A percentile compares a stretch with the other conserved stretches of the same genome.
Evolutionary conservation across 2,888 invertebrate species (phyloP).

Genomic region (Netelia virgata): DNA sequence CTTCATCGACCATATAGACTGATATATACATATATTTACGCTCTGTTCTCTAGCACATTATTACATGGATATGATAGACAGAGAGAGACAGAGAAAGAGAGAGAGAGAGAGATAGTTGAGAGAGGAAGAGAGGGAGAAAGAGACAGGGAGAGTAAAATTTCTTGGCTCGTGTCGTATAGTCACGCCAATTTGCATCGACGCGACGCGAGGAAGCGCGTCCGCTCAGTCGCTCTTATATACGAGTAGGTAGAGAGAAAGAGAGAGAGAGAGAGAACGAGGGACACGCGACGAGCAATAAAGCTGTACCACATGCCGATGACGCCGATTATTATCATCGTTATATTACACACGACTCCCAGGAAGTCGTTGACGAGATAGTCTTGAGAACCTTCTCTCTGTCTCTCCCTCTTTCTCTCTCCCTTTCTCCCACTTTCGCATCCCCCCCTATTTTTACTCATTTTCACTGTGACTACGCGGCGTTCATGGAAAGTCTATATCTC

Average conservation of each 20-base stretch:
- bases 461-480: slow-evolving; percentile 17
- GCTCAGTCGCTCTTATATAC: slow-evolving; percentile 48
- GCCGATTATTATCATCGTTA: slow-evolving; percentile 67
- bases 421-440: slow-evolving; percentile 1
- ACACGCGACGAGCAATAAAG: slow-evolving; percentile 64
- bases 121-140: not conserved
- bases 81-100: slow-evolving; percentile 1
- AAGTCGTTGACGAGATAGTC: slow-evolving; percentile 67
- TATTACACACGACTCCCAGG: slow-evolving; percentile 66
- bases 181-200: slow-evolving; percentile 66
- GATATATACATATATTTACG: slow-evolving; percentile 1
- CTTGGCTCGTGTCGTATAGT: slow-evolving; percentile 63
- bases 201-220: slow-evolving; percentile 66
- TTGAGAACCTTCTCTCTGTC: slow-evolving; percentile 40
- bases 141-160: slow-evolving; percentile 51
- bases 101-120: not conserved
- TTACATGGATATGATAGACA: slow-evolving; percentile 9
- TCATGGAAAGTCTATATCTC: slow-evolving; percentile 40
- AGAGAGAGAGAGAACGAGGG: slow-evolving; percentile 9
- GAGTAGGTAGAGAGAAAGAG: slow-evolving; percentile 48
- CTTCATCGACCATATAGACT: not conserved
- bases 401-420: slow-evolving; percentile 9
- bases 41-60: slow-evolving; percentile 30
- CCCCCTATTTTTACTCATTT: slow-evolving; percentile 19
- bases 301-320: slow-evolving; percentile 65